Conservation (phyloP, 2,797 vertebrate species). For the Peromyscus nudipes region DNA sequence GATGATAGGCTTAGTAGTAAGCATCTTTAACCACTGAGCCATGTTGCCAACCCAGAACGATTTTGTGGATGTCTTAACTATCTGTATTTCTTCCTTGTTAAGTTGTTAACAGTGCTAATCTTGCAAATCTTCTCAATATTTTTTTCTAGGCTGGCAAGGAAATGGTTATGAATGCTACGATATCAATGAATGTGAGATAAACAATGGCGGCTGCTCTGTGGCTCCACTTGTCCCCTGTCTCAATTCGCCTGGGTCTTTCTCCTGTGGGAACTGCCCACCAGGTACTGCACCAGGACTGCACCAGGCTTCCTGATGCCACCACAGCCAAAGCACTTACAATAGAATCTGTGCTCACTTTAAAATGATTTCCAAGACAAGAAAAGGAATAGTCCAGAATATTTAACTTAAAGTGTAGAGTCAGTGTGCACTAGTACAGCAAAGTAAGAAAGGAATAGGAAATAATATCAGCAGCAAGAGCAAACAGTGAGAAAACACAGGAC, state of each 20-base stretch:
- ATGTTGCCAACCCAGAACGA: background rate
- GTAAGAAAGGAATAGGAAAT: background rate
- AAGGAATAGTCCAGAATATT: background rate
- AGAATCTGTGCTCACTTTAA: background rate
- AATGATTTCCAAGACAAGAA: background rate
- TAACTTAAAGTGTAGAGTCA: background rate
- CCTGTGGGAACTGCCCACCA: slow-evolving; percentile 94
- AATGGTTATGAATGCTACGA: slow-evolving; percentile 95
- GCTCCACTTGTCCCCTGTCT: slow-evolving; percentile 93
- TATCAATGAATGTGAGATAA: slow-evolving; percentile 93
- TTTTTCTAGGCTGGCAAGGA: slow-evolving; percentile 93
- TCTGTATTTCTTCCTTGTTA: slow-evolving; percentile 5
- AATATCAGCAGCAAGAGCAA: background rate
- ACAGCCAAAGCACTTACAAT: background rate
- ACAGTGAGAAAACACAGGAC: background rate
- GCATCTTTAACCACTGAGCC: background rate
- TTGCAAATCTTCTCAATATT: slow-evolving; percentile 37
- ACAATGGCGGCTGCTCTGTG: slow-evolving; percentile 94
- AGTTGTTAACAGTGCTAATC: slow-evolving; percentile 1
- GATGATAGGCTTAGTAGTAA: background rate
- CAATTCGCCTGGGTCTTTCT: slow-evolving; percentile 95
- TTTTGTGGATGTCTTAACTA: background rate
- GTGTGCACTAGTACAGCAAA: background rate
- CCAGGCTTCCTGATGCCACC: background rate
- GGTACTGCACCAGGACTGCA: slow-evolving; percentile 87